Base-by-base conservation (phyloP, 2,113 vertebrate genomes). In the Vidua chalybeata region DNA sequence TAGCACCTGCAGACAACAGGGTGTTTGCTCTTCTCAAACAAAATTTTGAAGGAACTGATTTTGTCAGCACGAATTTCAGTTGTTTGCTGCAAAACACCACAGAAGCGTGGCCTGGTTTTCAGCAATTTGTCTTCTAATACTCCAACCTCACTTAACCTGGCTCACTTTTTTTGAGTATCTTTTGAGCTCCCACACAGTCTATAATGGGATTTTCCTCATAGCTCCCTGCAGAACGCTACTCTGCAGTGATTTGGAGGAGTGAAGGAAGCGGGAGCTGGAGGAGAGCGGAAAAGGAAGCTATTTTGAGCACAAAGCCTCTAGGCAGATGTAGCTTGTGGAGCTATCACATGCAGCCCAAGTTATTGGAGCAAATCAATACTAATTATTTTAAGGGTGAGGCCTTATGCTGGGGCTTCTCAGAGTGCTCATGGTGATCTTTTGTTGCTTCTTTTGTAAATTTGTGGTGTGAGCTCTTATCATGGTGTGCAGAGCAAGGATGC, bases 301-400 rank as follows among this genome's bases (percentile, higher is more conserved):
- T 97, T 96, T 95, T 96, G 90, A 89, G 93, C 93, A 93, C 75
- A 83, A 74, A 89, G 84, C 95, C 91, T 91, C 92, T n/a, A 82
- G 90, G 95, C 87, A 95, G 85, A 93, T 87, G 89, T 84, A 94
- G 96, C 91, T 95, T 66, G 90, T 96, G 95, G 95, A 97, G 95
- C 93, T 95, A 96, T 96, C 92, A 95, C 88, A 84, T 62, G 87
- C 69, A 64, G 94, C 59, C 86, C 2, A 7, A 96, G 91, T 96
- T 96, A 96, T 79, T 96, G 96, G 94, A 96, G 89, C 90, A 95
- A 93, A 97, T 97, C 96, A 94, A 97, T 97, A 97, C 92, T 97
- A 97, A 97, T 97, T 96, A 97, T 97, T 96, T 97, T 95, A 96
- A 81, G 86, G 92, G 63, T 85, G 82, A 92, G 80, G 87, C 89